phyloP scores from a whole-genome alignment of 30 jellyfish, hydroid and myxozoan species.

The Aurelia sp. region DNA sequence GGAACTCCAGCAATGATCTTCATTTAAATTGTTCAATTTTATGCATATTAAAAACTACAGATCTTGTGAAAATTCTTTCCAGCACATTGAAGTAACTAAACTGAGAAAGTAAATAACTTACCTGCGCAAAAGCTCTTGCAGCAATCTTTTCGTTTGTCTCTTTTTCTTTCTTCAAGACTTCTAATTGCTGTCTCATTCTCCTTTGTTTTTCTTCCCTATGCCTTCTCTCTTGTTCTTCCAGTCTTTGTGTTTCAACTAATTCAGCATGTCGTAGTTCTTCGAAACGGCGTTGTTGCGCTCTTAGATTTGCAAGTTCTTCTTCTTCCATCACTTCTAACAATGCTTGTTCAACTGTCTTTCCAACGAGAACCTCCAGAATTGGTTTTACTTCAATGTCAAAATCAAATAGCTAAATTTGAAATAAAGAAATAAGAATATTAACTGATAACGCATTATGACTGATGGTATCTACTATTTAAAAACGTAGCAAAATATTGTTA shows the following conservation, averaged over 20 bases:
- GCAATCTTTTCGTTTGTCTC: slow-evolving; percentile 90
- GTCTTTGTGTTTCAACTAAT: slow-evolving; percentile 89
- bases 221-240: slow-evolving; percentile 96
- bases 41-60: too few relatives aligned
- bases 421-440: background rate
- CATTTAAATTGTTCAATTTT: too few relatives aligned
- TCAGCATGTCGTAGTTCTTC: slow-evolving; percentile 96
- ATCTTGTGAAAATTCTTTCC: background rate
- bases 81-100: background rate
- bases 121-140: slow-evolving; percentile 99
- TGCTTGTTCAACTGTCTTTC: slow-evolving; percentile 95
- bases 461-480: too few relatives aligned
- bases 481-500: too few relatives aligned
- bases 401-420: slow-evolving; percentile 80
- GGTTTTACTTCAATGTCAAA: slow-evolving; percentile 96
- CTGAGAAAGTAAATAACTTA: background rate
- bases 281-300: slow-evolving; percentile 95
- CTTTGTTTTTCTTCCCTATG: slow-evolving; percentile 97
- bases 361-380: slow-evolving; percentile 93
- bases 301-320: slow-evolving; percentile 88
- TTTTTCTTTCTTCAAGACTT: slow-evolving; percentile 83
- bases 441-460: too few relatives aligned
- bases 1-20: too few relatives aligned
- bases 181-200: slow-evolving; percentile 93
- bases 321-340: slow-evolving; percentile 97